These are phyloP conservation scores for Cosmopolites sordidus DNA, from an alignment of 2,888 invertebrate species.

Conservation along the genomic window DNA sequence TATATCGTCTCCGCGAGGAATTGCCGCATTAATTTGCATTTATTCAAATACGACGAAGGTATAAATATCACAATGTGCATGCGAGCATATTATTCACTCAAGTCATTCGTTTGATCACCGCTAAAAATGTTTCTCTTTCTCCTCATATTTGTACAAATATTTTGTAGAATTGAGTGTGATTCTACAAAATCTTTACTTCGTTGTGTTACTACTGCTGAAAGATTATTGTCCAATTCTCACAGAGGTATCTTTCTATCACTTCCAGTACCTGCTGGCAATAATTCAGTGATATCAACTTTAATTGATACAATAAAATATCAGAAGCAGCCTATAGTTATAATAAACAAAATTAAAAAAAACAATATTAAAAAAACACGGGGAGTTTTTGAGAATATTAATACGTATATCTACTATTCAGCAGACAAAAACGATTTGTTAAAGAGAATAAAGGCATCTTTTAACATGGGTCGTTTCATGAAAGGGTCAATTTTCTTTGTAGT, in stretches of 20 bases:
- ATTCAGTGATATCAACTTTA: neutral
- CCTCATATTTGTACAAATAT: too few relatives aligned
- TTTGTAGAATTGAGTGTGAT: neutral
- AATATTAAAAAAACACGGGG: neutral
- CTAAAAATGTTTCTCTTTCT: too few relatives aligned
- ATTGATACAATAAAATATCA: neutral
- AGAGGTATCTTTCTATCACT: neutral
- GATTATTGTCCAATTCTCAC: neutral
- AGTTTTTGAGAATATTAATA: neutral
- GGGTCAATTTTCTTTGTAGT: neutral
- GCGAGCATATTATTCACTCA: too few relatives aligned
- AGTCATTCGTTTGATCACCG: too few relatives aligned
- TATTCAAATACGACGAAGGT: too few relatives aligned
- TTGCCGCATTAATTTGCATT: too few relatives aligned
- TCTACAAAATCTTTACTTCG: neutral
- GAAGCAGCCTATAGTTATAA: neutral
- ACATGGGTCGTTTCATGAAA: neutral
- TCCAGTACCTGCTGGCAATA: neutral
- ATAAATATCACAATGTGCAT: too few relatives aligned
- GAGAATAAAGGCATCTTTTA: neutral
- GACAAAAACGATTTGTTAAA: neutral
- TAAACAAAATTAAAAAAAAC: neutral
- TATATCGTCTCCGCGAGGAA: too few relatives aligned
- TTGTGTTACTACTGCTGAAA: neutral
- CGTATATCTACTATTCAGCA: neutral